Evolutionary conservation across 1,140 invertebrate species (phyloP).

Genomic region (Steinernema feltiae): DNA sequence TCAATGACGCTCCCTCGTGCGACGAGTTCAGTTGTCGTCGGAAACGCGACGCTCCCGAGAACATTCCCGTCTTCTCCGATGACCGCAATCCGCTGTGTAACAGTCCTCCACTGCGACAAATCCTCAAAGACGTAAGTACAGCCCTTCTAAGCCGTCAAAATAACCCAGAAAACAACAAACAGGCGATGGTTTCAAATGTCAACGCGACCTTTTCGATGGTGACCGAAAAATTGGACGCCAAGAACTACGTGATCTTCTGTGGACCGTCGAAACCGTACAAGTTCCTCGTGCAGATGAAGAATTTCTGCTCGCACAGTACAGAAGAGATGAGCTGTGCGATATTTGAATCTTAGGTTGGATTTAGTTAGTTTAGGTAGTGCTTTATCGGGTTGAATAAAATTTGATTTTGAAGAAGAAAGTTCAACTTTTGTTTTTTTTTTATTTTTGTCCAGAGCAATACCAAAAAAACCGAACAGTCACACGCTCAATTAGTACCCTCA

Average conservation of each 20-base stretch:
- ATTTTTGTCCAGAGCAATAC: no score
- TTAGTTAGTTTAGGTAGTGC: no score
- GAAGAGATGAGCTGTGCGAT: background rate
- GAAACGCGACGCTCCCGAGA: slow-evolving; percentile 11
- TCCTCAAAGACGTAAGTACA: slow-evolving; percentile 7
- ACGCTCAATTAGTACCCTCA: no score
- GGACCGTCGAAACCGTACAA: background rate
- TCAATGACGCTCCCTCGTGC: background rate
- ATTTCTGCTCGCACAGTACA: background rate
- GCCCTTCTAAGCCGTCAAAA: no score
- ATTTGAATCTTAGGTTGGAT: background rate
- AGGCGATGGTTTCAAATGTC: background rate
- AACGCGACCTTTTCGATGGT: background rate
- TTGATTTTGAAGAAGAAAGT: no score
- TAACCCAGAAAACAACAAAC: no score
- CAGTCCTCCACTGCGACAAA: background rate
- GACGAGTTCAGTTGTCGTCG: background rate
- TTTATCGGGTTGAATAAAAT: no score
- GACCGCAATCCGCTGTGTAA: background rate
- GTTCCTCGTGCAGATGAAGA: background rate
- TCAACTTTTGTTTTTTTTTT: no score
- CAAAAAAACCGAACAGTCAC: no score
- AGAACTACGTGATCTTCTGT: background rate
- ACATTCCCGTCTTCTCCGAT: background rate
- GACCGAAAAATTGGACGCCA: background rate